Conservation (phyloP, 2,113 vertebrate genomes). For the Meriones unguiculatus region DNA sequence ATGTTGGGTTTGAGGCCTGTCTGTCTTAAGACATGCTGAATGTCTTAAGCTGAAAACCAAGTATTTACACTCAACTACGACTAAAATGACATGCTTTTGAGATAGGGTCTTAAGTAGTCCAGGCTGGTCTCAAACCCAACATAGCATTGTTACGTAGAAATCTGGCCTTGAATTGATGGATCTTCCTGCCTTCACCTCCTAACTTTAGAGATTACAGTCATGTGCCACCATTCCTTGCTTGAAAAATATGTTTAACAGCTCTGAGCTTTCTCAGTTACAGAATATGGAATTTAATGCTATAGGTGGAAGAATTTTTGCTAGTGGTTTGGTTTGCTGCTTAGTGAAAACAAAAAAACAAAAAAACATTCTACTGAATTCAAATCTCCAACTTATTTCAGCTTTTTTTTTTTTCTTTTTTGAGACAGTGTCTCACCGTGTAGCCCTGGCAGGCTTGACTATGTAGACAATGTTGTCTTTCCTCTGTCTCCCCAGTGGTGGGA, state of each 20-base stretch:
- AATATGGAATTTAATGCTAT: neutral
- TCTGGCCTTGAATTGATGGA: neutral
- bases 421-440: neutral
- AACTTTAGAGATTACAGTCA: neutral
- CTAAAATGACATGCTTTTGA: neutral
- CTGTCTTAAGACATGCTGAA: neutral
- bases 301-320: conserved; percentile 18
- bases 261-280: neutral
- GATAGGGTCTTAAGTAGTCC: neutral
- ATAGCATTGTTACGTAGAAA: neutral
- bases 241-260: conserved; percentile 40
- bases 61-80: neutral
- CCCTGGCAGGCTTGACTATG: neutral
- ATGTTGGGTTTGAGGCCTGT: neutral
- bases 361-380: neutral
- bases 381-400: neutral
- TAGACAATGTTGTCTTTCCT: neutral
- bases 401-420: neutral
- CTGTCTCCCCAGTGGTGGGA: neutral
- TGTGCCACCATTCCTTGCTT: neutral
- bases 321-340: neutral
- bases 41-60: neutral
- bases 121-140: neutral
- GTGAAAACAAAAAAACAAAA: neutral
- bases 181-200: neutral